Evolutionary conservation across 2,888 invertebrate species (phyloP).

Genomic region (Drosophila atripex): DNA sequence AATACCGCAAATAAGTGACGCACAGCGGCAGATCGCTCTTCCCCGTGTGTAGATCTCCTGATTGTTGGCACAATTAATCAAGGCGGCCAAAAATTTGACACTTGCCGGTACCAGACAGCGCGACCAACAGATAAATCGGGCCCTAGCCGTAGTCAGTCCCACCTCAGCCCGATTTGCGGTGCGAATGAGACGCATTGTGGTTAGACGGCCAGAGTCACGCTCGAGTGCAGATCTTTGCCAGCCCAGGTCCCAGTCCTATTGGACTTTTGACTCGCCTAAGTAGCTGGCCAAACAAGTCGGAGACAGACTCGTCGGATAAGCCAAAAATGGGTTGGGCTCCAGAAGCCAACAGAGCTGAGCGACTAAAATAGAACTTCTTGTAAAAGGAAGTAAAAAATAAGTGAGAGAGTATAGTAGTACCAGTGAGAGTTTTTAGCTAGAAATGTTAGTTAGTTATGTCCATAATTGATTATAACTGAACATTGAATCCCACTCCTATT

Average conservation of each 20-base stretch:
- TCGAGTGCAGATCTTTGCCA: slow-evolving; percentile 37
- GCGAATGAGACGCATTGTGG: slow-evolving; percentile 47
- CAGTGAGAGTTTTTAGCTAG: neutral
- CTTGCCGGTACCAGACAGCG: slow-evolving; percentile 45
- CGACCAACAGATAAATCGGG: slow-evolving; percentile 28
- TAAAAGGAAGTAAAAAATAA: too few relatives aligned
- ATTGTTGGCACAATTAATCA: slow-evolving; percentile 68
- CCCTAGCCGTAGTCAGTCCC: neutral
- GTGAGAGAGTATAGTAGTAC: neutral
- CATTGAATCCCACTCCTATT: neutral
- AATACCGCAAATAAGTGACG: slow-evolving; percentile 52
- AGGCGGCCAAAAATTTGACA: slow-evolving; percentile 45
- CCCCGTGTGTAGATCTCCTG: slow-evolving; percentile 16
- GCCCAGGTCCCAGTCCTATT: slow-evolving; percentile 7
- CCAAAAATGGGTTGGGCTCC: slow-evolving; percentile 3
- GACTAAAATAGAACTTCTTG: slow-evolving; percentile 11
- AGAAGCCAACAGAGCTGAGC: neutral
- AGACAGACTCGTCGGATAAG: slow-evolving; percentile 11
- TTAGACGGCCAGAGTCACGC: slow-evolving; percentile 27
- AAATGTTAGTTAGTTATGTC: neutral
- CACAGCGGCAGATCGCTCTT: slow-evolving; percentile 42
- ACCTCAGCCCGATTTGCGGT: slow-evolving; percentile 22
- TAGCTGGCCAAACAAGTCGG: slow-evolving; percentile 30
- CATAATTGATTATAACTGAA: neutral
- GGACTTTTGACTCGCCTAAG: slow-evolving; percentile 40